Evolutionary conservation across 1,140 invertebrate genomes (phyloP), one percentile per base, ranked within the genome.

Genomic region (Drosophila nannoptera): DNA sequence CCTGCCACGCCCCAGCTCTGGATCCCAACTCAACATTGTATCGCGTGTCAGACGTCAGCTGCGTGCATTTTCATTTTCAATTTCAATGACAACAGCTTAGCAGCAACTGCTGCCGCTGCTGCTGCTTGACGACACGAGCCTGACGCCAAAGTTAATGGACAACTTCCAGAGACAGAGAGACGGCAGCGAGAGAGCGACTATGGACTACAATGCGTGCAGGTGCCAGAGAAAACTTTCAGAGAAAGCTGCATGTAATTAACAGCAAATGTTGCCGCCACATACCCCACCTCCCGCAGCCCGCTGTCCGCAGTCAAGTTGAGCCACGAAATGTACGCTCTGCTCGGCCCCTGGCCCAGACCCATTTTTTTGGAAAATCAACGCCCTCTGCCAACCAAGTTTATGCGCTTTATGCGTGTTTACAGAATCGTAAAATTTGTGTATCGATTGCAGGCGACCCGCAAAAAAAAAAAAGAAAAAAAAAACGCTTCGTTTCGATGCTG

Each of bases 11-110:
- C 22, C 12, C 12, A 43, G n/a, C 2, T 6, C 40, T 11, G n/a
- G 5, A 5, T 2, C 40, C 2, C n/a, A 5, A 11, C 33, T 8
- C 33, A 7, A 43, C 40, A 14, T 6, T 38, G 69, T 63, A 72
- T 80, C 66, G 76, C 75, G 64, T 84, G 80, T 84, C 77, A 86
- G 81, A 75, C 77, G 81, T 86, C 81, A 86, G 82, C 81, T 86
- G 81, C 65, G 62, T 77, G 68, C 69, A 87, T 81, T 86, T 86
- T 75, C 75, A 78, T 50, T 50, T 52, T 87, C 76, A 84, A 80
- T 84, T 84, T 76, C 77, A 84, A 84, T 86, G 80, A 80, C 80
- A 86, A 86, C 76, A 84, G 78, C 76, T 83, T 78, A 84, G 62
- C 65, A 84, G 75, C 75, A 84, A 22, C 22, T 22, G 22, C 22